Evolutionary conservation across 2,888 invertebrate species (phyloP).

Genomic region (Rhyacophila evoluta): DNA sequence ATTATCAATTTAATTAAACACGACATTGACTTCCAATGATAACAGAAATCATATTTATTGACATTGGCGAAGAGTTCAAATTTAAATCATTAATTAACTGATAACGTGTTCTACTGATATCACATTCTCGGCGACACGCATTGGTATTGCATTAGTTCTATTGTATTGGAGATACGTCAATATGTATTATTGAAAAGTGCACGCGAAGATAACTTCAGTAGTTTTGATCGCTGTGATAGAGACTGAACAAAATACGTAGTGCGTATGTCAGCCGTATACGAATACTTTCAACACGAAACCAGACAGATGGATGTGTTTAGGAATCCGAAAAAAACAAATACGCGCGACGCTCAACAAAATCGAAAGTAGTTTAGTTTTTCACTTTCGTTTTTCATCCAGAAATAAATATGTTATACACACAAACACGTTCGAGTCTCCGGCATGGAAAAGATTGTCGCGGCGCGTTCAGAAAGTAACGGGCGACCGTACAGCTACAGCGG

Average conservation of each 20-base stretch:
- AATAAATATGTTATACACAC: slow-evolving; percentile 36
- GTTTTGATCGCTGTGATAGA: background rate
- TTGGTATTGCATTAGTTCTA: too few relatives aligned
- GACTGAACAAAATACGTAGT: background rate
- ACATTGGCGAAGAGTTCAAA: background rate
- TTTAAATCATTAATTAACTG: too few relatives aligned
- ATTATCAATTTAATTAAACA: background rate
- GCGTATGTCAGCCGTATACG: background rate
- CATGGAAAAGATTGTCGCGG: background rate
- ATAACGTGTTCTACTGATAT: background rate
- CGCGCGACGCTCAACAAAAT: slow-evolving; percentile 23
- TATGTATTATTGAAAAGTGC: too few relatives aligned
- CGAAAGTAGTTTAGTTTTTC: slow-evolving; percentile 46
- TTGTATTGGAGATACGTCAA: too few relatives aligned
- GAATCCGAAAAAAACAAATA: background rate
- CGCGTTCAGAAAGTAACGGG: background rate
- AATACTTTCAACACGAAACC: background rate
- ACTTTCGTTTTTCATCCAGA: slow-evolving; percentile 46
- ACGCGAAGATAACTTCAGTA: too few relatives aligned
- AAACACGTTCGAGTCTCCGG: slow-evolving; percentile 28
- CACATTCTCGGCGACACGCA: background rate
- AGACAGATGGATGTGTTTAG: background rate
- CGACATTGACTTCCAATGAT: background rate
- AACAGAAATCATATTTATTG: too few relatives aligned
- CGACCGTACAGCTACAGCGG: background rate